Base-by-base conservation (phyloP, 2,888 invertebrate genomes). In the Phortica magna region DNA sequence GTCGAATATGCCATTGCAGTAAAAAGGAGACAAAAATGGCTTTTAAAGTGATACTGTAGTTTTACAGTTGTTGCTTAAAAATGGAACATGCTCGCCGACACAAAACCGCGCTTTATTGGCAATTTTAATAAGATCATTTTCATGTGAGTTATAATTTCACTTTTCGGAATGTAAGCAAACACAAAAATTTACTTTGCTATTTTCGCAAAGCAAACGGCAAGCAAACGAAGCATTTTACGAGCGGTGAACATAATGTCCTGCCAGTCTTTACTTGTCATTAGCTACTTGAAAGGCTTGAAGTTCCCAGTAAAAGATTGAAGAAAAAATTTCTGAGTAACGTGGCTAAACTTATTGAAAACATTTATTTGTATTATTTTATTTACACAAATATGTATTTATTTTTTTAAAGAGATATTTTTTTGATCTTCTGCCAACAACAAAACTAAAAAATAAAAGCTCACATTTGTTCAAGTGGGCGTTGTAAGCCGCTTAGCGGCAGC, bases 81-180 rank as follows among this genome's bases (percentile, higher is more conserved):
- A 70, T 70, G 48, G 48, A 70, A 70, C 9, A 70, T 19, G 68
- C 53, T n/a, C 22, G 61, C 17, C 79, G 82, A 81, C 83, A 82
- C 82, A 88, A 85, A 85, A 82, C 81, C 88, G 87, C 88, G 88
- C 88, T 88, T 88, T 85, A 88, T 88, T 88, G 88, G 87, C 87
- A 88, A 88, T 87, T 85, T 85, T 85, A 85, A 85, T 85, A 88
- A 83, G 87, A 81, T 80, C 82, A 84, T 85, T 88, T 88, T 85
- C 87, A 88, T 87, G 88, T 79, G 83, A 85, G 83, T 83, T 48
- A 48, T 48, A 53, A 9, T 19, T 14, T n/a, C n/a, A n/a, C 19
- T 48, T 31, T 2, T 31, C 31, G 31, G 31, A 48, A 43, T 19
- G 81, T 61, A 22, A 61, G 10, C 22, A 61, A 19, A 4, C 17